Evolutionary conservation across 2,888 invertebrate species (phyloP), one percentile per base, ranked within the genome.

Genomic region (Megalurothrips usitatus): DNA sequence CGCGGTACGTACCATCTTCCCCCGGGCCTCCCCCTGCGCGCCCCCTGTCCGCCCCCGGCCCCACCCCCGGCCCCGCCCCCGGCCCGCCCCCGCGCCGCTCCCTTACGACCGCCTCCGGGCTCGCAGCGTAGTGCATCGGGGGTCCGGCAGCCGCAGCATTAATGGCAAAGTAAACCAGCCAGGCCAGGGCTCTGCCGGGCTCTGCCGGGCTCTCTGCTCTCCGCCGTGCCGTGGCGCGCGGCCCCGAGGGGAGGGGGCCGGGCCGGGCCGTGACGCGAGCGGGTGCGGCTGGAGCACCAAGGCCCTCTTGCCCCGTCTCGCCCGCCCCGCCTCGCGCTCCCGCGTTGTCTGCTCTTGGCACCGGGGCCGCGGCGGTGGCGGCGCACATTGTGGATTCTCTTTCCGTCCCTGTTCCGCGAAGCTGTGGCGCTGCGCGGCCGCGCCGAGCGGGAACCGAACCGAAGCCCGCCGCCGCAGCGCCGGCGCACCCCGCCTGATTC

Each of bases 101-200:
- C 58, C 19, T 58, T 14, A 58, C 34, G 34, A 43, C 3, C 34
- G 34, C 34, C 58, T 14, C 17, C 58, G 14, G 58, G 6, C 19
- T 19, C 58, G 58, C 58, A 58, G 19, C 58, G 58, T 17, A 58
- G 19, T 58, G 58, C 58, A 58, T 19, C 58, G 58, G 58, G 58
- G 14, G 58, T n/a, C 58, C 58, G 0, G 58, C 58, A 11, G 68
- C 12, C 68, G 23, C 23, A 23, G 68, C 68, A 75, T 26, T 75
- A 75, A 75, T 75, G 68, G 68, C 68, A 26, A 75, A 75, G 68
- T 75, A 75, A 75, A 75, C 68, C 68, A 75, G 9, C 68, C 26
- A 58, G 58, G 58, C 6, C 34, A 43, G 34, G 34, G 34, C 34
- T 43, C 34, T 6, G 34, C 34, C 2, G 34, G 34, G 34, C 34